phyloP scores from a whole-genome alignment of 2,113 vertebrate species.

The Sorex araneus region DNA sequence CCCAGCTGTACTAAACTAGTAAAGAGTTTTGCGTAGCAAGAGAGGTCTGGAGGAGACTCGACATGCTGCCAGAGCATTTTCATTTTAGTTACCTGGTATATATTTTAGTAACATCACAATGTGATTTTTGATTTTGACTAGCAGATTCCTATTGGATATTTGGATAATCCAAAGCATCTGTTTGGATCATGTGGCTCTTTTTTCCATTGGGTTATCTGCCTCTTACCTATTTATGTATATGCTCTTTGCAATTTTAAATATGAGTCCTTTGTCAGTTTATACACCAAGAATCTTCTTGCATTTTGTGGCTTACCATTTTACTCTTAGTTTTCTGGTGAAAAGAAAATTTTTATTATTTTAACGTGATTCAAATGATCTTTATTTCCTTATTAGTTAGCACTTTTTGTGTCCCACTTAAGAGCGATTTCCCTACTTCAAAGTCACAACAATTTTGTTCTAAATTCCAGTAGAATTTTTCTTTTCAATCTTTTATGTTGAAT shows the following conservation, averaged over 20 bases:
- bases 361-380: background rate
- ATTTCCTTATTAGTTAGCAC: background rate
- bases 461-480: slow-evolving; percentile 1
- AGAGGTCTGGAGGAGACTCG: background rate
- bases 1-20: slow-evolving; percentile 5
- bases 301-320: slow-evolving; percentile 37
- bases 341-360: slow-evolving; percentile 42
- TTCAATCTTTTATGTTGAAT: background rate
- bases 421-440: background rate
- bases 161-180: background rate
- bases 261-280: slow-evolving; percentile 32
- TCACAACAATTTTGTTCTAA: background rate
- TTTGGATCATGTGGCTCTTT: slow-evolving; percentile 18
- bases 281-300: background rate
- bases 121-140: slow-evolving; percentile 30
- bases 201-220: background rate
- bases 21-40: background rate
- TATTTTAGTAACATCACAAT: background rate
- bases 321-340: slow-evolving; percentile 22
- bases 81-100: background rate
- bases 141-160: background rate
- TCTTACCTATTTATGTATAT: slow-evolving; percentile 8
- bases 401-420: slow-evolving; percentile 47
- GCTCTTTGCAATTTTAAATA: background rate
- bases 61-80: background rate